Conservation (phyloP, 2,797 vertebrate species). For the Sorex maritimensis region DNA sequence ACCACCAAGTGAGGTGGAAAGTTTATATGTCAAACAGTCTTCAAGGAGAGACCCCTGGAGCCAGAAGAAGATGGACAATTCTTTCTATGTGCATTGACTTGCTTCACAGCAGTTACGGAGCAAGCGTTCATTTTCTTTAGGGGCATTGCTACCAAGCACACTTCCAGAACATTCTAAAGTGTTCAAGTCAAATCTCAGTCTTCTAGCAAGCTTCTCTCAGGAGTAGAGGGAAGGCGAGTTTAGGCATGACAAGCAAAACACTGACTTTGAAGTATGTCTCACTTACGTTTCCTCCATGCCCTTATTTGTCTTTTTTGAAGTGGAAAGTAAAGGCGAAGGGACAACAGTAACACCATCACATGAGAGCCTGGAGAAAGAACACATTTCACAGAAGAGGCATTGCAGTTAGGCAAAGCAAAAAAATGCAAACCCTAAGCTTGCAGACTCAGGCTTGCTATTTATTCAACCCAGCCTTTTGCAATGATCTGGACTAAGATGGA, state of each 20-base stretch:
- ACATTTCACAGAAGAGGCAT: neutral
- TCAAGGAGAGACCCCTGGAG: conserved; percentile 71
- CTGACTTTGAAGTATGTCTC: conserved; percentile 84
- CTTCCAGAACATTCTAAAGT: conserved; percentile 86
- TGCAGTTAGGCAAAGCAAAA: neutral
- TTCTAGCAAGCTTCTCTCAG: conserved; percentile 82
- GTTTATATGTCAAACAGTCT: conserved; percentile 79
- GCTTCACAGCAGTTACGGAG: conserved; percentile 82
- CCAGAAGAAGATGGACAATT: conserved; percentile 83
- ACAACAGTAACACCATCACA: conserved; percentile 77
- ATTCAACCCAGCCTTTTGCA: neutral
- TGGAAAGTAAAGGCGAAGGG: conserved; percentile 85
- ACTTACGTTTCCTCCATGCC: conserved; percentile 83
- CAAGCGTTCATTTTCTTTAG: conserved; percentile 85
- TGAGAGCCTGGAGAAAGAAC: conserved; percentile 73
- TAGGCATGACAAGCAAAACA: conserved; percentile 88
- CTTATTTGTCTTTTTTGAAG: conserved; percentile 86
- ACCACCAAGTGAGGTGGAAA: conserved; percentile 80
- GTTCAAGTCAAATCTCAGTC: conserved; percentile 83
- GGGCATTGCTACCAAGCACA: conserved; percentile 84
- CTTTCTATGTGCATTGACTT: conserved; percentile 79
- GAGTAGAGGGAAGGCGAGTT: conserved; percentile 81
- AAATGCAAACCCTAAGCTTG: neutral
- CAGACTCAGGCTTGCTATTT: fast-evolving
- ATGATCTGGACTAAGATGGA: too few species aligned